Evolutionary conservation across 2,888 invertebrate species (phyloP).

Genomic region (Oeneis ivallda): DNA sequence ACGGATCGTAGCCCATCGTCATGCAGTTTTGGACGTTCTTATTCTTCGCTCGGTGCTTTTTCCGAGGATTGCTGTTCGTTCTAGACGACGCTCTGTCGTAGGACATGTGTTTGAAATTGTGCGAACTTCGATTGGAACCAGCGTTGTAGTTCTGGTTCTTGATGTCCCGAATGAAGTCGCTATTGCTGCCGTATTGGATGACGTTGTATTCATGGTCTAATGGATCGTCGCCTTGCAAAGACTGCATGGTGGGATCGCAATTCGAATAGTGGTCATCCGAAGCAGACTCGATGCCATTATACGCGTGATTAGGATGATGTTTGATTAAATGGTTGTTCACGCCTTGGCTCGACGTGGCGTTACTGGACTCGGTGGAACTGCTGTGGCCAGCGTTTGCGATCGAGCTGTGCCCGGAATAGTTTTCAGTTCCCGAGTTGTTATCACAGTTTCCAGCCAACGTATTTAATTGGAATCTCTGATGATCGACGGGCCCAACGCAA

Average conservation of each 20-base stretch:
- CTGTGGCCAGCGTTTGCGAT: slow-evolving; percentile 79
- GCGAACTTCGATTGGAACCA: slow-evolving; percentile 75
- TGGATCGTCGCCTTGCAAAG: slow-evolving; percentile 74
- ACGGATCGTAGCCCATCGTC: slow-evolving; percentile 82
- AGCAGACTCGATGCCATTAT: slow-evolving; percentile 76
- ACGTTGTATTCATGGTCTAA: slow-evolving; percentile 79
- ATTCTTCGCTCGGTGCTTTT: slow-evolving; percentile 76
- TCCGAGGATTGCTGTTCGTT: slow-evolving; percentile 77
- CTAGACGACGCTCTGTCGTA: slow-evolving; percentile 76
- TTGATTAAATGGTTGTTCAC: slow-evolving; percentile 78
- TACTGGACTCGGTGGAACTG: slow-evolving; percentile 78
- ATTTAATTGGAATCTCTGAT: slow-evolving; percentile 78
- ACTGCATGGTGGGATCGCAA: slow-evolving; percentile 77
- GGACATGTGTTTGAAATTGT: slow-evolving; percentile 79
- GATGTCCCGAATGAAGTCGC: slow-evolving; percentile 74
- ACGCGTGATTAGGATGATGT: slow-evolving; percentile 72
- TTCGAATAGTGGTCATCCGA: slow-evolving; percentile 80
- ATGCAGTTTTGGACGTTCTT: slow-evolving; percentile 80
- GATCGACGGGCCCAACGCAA: slow-evolving; percentile 71
- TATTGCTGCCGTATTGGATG: slow-evolving; percentile 77
- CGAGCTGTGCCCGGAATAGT: slow-evolving; percentile 83
- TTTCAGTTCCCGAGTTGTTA: slow-evolving; percentile 84
- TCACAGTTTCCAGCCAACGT: slow-evolving; percentile 81
- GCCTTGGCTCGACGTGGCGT: slow-evolving; percentile 77
- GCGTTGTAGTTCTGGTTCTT: slow-evolving; percentile 81